Evolutionary conservation across 2,113 vertebrate species (phyloP).

Genomic region (Pogona vitticeps): DNA sequence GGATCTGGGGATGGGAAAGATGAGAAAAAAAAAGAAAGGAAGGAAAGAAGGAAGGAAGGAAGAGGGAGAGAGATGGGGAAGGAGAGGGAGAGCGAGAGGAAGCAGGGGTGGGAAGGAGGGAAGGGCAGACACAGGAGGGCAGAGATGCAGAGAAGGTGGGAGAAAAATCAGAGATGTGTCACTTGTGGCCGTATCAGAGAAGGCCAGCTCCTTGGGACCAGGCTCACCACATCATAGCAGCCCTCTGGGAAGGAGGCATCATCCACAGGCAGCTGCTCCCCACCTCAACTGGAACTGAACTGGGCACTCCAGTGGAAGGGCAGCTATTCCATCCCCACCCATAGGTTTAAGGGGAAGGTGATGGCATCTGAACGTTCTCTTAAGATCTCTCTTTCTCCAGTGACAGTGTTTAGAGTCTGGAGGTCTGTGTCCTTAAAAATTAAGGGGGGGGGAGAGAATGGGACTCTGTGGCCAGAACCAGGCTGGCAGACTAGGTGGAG

Average conservation of each 20-base stretch:
- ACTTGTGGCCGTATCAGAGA: constrained; percentile 46
- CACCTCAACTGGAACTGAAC: neutral
- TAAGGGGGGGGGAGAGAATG: neutral
- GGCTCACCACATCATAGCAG: neutral
- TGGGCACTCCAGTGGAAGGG: neutral
- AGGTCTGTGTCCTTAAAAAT: neutral
- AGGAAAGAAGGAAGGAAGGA: neutral
- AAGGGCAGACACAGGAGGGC: constrained; percentile 2
- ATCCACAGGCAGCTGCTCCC: neutral
- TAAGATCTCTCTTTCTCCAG: constrained; percentile 5
- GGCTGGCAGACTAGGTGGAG: neutral
- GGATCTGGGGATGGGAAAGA: constrained; percentile 67
- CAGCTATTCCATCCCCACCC: neutral
- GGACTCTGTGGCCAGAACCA: neutral
- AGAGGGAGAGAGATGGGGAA: neutral
- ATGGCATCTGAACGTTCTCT: neutral
- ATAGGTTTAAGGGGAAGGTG: neutral
- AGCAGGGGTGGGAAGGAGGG: neutral
- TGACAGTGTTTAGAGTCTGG: neutral
- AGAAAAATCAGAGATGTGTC: constrained; percentile 36
- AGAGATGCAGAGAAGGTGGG: constrained; percentile 28
- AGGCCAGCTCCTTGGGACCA: constrained; percentile 44
- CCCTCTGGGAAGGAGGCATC: neutral
- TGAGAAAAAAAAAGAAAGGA: neutral
- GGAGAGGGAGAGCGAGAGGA: no score